Base-by-base conservation (phyloP, 1,140 invertebrate genomes). In the Psix sp. region DNA sequence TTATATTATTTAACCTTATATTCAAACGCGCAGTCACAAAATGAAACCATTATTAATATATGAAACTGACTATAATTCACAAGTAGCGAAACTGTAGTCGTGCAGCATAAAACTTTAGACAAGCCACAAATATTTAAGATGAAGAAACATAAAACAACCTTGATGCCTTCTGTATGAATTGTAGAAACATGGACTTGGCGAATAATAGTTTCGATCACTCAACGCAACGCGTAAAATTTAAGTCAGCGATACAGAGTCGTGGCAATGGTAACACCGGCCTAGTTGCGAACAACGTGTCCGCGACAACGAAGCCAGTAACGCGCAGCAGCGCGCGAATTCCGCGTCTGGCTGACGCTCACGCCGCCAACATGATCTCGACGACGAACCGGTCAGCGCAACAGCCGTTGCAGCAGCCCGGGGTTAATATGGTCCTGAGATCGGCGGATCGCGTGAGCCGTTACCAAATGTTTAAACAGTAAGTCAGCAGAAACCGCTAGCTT, bases 381-480 rank as follows among this genome's bases (percentile, higher is more conserved):
- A 74, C 80, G 21, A 81, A 78, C 67, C 80, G 80, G 57, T 56
- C 80, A 15, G 60, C 77, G 45, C 59, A 66, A 39, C 65, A 48
- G 51, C 24, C 78, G 36, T 77, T 82, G 62, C 76, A 80, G 48
- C 74, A 82, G 43, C 66, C 77, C 57, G 79, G 78, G 45, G 79
- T 83, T 70, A 84, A 83, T 67, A 86, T 87, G 84, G 84, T 83
- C 17, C 77, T 87, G 45, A 80, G 86, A 76, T 86, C 85, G 48
- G 82, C 84, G 29, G 85, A 87, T 66, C 80, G 85, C 72, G 79
- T 85, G 75, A 82, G 68, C 67, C 84, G 84, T 59, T 84, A 84
- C 76, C 81, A 84, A 75, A 80, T 82, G 73, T 73, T 85, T 57
- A 86, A 82, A 65, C 83, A 86, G 86, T 88, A 87, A 88, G 86